A percentile compares a stretch with the other conserved stretches of the same genome.
These are phyloP conservation scores for Isotomurus palustris DNA, from an alignment of 2,888 invertebrate species.

Conservation along the genomic window DNA sequence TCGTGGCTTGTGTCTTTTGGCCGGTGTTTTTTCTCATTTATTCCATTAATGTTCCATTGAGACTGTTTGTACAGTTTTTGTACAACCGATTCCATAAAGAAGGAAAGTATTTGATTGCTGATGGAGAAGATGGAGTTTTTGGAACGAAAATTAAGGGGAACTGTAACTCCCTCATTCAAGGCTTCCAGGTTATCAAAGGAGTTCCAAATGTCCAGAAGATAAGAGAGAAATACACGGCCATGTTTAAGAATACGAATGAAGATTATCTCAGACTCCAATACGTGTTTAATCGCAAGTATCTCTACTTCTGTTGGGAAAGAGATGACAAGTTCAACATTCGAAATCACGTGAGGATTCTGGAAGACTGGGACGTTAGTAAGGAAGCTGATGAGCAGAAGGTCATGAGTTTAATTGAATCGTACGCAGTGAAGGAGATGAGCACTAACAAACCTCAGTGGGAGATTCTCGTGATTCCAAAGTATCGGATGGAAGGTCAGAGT, in stretches of 20 bases:
- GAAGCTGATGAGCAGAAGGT: slow-evolving; percentile 28
- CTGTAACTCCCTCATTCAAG: slow-evolving; percentile 32
- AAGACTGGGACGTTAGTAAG: slow-evolving; percentile 18
- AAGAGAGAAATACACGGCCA: slow-evolving; percentile 9
- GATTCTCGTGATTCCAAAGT: slow-evolving; percentile 35
- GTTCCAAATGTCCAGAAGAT: slow-evolving; percentile 25
- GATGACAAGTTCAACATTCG: slow-evolving; percentile 24
- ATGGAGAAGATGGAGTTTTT: slow-evolving; percentile 36
- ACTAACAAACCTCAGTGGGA: slow-evolving; percentile 36
- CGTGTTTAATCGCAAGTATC: slow-evolving; percentile 25
- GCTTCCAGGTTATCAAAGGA: slow-evolving; percentile 36
- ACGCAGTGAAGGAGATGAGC: slow-evolving; percentile 11
- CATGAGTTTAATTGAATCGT: slow-evolving; percentile 19
- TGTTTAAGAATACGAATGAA: slow-evolving; percentile 12
- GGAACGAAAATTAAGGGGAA: slow-evolving; percentile 31
- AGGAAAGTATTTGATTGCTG: slow-evolving; percentile 16
- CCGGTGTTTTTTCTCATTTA: slow-evolving; percentile 18
- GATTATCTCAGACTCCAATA: slow-evolving; percentile 28
- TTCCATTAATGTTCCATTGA: slow-evolving; percentile 14
- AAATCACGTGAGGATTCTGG: slow-evolving; percentile 28
- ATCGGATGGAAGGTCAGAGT: slow-evolving; percentile 7
- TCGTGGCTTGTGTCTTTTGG: slow-evolving; percentile 23
- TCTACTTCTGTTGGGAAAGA: slow-evolving; percentile 40
- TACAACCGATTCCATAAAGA: slow-evolving; percentile 15
- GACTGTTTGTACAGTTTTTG: slow-evolving; percentile 4